Base-by-base conservation (phyloP, 2,113 vertebrate genomes). In the Eolophus roseicapilla region DNA sequence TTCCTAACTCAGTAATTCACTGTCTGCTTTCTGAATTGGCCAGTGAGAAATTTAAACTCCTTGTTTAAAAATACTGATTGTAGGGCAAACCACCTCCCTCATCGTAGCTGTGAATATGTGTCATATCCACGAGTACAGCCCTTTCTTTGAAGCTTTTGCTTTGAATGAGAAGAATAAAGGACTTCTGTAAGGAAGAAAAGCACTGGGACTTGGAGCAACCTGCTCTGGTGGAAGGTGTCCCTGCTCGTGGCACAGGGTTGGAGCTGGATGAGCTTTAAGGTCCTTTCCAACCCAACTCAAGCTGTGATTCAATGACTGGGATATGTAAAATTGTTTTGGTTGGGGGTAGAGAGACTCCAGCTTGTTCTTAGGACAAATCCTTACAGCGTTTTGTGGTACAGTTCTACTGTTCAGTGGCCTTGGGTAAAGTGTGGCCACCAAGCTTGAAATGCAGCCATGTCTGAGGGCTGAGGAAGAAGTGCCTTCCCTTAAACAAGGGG, bases 101-200 rank as follows among this genome's bases (percentile, higher is more conserved):
- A 9, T 55, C 52, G 18, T 3, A 50, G 6, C 10, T 85, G 41
- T 64, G 37, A 53, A 52, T 73, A 17, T 52, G 60, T 41, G 69
- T 67, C 59, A 44, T 41, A 33, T n/a, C 27, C 0, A 0, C 5
- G 19, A 69, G 2, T 29, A 19, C 39, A 79, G 10, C 13, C 10
- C 7, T 75, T 81, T 64, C 24, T 18, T 84, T 78, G 60, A 86
- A 78, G 17, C 9, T 82, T 14, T 68, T 74, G 23, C 31, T 91
- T 76, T 63, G 16, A 92, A 77, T 10, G 5, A 17, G 35, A 46
- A 74, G 82, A 86, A 80, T 25, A 28, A 74, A 55, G 25, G 28
- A 35, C 4, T 53, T 49, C 2, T 29, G 7, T 31, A 23, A 20
- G 50, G 53, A 31, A 43, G 49, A 44, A 52, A 35, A 47, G 15